Evolutionary conservation across 1,140 invertebrate genomes (phyloP).

Genomic region (Drosophila bocqueti): DNA sequence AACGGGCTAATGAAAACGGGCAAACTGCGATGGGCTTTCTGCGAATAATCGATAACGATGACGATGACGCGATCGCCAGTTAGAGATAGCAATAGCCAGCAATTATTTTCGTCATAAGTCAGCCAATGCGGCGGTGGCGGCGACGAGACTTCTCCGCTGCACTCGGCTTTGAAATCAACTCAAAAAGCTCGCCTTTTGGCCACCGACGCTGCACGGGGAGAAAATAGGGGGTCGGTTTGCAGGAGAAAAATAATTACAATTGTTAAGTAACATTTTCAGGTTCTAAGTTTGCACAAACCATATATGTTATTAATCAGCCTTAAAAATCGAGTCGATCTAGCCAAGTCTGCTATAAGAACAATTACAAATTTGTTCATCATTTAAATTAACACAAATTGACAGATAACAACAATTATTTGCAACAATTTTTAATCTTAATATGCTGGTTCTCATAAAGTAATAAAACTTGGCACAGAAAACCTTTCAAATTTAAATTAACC

Average conservation of each 20-base stretch:
- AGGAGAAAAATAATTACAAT: background rate
- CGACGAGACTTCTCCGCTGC: conserved; percentile 40
- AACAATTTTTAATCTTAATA: no score
- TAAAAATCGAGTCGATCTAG: background rate
- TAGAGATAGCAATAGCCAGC: conserved; percentile 65
- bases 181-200: conserved; percentile 21
- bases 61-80: conserved; percentile 79
- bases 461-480: no score
- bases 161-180: conserved; percentile 30
- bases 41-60: conserved; percentile 58
- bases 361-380: no score
- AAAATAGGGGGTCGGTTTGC: background rate
- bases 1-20: conserved; percentile 61
- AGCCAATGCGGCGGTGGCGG: conserved; percentile 69
- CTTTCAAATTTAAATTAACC: no score
- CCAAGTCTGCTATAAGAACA: background rate
- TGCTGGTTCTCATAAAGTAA: no score
- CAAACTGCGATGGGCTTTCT: conserved; percentile 63
- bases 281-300: background rate
- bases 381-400: no score
- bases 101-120: conserved; percentile 84
- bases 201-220: conserved; percentile 36
- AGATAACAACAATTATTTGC: no score
- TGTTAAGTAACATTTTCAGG: background rate
- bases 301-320: background rate